These are phyloP conservation scores for Thysanoteuthis rhombus DNA, from an alignment of 2,888 invertebrate species.

Conservation along the genomic window DNA sequence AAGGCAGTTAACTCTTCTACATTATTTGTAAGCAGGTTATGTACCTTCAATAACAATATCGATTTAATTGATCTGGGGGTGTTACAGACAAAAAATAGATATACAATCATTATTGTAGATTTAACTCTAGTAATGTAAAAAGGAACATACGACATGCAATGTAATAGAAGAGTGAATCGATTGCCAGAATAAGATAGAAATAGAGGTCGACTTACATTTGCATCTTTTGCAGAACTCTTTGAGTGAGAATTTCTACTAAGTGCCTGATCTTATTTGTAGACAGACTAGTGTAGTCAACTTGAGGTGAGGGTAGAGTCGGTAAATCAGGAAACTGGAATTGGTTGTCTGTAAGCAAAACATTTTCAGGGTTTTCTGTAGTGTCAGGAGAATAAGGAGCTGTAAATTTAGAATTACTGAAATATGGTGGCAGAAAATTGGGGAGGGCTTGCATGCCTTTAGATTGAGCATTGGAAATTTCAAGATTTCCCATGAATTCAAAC, in stretches of 20 bases:
- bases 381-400: conserved; percentile 41
- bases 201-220: not conserved
- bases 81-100: no score
- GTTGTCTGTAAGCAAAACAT: conserved; percentile 45
- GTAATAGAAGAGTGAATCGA: not conserved
- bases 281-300: conserved; percentile 59
- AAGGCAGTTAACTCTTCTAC: no score
- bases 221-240: not conserved
- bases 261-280: conserved; percentile 58
- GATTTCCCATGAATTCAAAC: no score
- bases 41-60: no score
- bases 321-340: conserved; percentile 57
- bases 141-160: not conserved
- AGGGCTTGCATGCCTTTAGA: no score
- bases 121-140: no score
- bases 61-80: no score
- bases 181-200: not conserved
- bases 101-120: no score
- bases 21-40: no score
- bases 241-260: conserved; percentile 59
- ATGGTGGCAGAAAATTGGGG: no score
- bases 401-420: not conserved
- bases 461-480: no score
- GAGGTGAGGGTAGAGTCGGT: conserved; percentile 58
- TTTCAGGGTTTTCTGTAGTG: conserved; percentile 52